Evolutionary conservation across 2,113 vertebrate species (phyloP), one percentile per base, ranked within the genome.

Genomic region (Recurvirostra avosetta): DNA sequence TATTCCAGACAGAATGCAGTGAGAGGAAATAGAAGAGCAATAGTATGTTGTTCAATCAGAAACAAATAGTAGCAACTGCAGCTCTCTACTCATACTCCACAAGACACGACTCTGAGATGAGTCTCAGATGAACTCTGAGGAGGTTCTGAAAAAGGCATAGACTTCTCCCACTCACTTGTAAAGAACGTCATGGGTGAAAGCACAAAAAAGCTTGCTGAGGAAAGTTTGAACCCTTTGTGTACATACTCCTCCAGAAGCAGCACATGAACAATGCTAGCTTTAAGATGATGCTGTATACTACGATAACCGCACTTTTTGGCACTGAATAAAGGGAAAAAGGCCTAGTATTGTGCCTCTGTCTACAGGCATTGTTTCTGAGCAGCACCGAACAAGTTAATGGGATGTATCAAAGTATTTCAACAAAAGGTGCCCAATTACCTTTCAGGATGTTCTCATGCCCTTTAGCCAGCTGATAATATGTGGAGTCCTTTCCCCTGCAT

Each of bases 361-460:
- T 75, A 17, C 0, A n/a, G 45, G 16, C 50, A 92, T 8, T 94
- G 75, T 71, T 95, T 90, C 72, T 77, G 50, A 92, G 53, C 34
- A 92, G 66, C 25, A 38, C 47, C 6, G 3, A 78, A 58, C 11
- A 81, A 81, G 36, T 79, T 90, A 86, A 88, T 58, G 50, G 58
- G 49, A 32, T 84, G 17, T 41, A 89, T 63, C 41, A 50, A 11
- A 86, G 32, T 26, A 88, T 41, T 95, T 32, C 36, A 74, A 84
- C 41, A 92, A 70, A 90, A 88, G 47, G 26, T 92, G 72, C 89
- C 86, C 59, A 71, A 34, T 50, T 96, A 89, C 83, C 55, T 81
- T 55, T 59, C 79, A 96, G 88, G 94, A 94, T 91, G 75, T 92
- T 95, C 86, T 91, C 83, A 92, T 95, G 96, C 79, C 89, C 93